Base-by-base conservation (phyloP, 2,797 vertebrate species). In the Enoplosus armatus region DNA sequence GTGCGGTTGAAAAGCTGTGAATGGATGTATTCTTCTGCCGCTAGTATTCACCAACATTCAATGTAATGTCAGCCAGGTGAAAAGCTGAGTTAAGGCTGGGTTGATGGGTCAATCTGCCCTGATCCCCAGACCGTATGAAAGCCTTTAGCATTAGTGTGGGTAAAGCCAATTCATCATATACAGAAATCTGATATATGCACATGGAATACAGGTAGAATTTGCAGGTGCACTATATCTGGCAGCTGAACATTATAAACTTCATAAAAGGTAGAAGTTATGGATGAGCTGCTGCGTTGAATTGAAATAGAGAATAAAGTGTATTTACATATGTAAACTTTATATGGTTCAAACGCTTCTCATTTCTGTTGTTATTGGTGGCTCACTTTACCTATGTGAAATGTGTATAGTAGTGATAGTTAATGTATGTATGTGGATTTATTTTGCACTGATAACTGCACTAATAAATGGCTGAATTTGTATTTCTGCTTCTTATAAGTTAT, bases 101-200 rank as follows among this genome's bases (percentile, higher is more conserved):
- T 41, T 68, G 29, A 63, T 27, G 59, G 56, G 63, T 82, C 47
- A 78, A 51, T 80, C 59, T 74, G 4, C 11, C 22, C 33, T 58
- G 53, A 80, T 39, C 59, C 53, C 4, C 7, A 39, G n/a, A 75
- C 47, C 26, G 26, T 33, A 70, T 33, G 12, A 68, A 54, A 58
- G 24, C 16, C 33, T 70, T 72, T 7, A 72, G 26, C 39, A 29
- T 63, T 9, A 48, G 41, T 53, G 18, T 54, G 18, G 4, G n/a
- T 63, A 54, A 43, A 31, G 31, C 26, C 15, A 45, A 45, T 27
- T 76, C 24, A 26, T 53, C 29, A 18, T 20, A 6, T 29, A 20
- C 3, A 22, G 2, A 50, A n/a, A 59, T 27, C 2, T 20, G 7
- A 35, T 43, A n/a, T 6, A 55, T 48, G 50, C 26, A 31, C 10